Evolutionary conservation across 2,113 vertebrate species (phyloP).

Genomic region (Hymenochirus boettgeri): DNA sequence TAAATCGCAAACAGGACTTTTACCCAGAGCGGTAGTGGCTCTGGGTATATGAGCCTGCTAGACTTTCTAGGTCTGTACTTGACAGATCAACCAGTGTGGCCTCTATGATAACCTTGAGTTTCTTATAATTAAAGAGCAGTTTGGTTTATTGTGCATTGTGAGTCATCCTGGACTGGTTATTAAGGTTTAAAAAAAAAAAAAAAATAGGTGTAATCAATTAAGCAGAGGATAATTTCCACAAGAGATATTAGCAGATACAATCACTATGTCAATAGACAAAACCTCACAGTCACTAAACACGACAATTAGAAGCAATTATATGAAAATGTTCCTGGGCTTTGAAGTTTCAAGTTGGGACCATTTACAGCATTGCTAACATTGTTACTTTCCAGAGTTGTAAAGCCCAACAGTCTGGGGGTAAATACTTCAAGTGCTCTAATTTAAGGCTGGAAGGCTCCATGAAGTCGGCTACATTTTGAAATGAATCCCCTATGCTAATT

Average conservation of each 20-base stretch:
- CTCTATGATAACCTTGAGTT: background rate
- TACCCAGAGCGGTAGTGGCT: too few species aligned
- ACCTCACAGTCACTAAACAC: conserved; percentile 41
- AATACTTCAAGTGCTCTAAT: conserved; percentile 37
- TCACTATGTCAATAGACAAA: conserved; percentile 28
- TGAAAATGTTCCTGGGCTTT: conserved; percentile 34
- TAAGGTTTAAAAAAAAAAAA: too few species aligned
- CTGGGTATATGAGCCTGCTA: too few species aligned
- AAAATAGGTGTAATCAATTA: conserved; percentile 40
- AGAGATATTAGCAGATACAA: conserved; percentile 33
- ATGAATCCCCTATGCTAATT: conserved; percentile 30
- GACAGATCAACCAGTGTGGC: background rate
- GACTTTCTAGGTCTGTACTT: background rate
- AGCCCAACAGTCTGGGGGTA: conserved; percentile 25
- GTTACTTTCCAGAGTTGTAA: conserved; percentile 37
- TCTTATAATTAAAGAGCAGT: conserved; percentile 11
- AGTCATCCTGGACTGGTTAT: conserved; percentile 13
- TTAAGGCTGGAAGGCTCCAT: conserved; percentile 30
- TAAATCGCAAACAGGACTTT: too few species aligned
- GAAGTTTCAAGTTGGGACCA: conserved; percentile 20
- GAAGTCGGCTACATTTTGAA: conserved; percentile 30
- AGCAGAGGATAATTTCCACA: conserved; percentile 34
- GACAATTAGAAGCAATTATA: conserved; percentile 38
- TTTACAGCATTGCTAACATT: conserved; percentile 42
- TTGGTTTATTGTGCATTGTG: conserved; percentile 2